Percentiles rank a stretch among this genome's conserved stretches.
These are phyloP conservation scores for Drosophila bifasciata DNA, from an alignment of 1,140 invertebrate genomes.

Conservation along the genomic window DNA sequence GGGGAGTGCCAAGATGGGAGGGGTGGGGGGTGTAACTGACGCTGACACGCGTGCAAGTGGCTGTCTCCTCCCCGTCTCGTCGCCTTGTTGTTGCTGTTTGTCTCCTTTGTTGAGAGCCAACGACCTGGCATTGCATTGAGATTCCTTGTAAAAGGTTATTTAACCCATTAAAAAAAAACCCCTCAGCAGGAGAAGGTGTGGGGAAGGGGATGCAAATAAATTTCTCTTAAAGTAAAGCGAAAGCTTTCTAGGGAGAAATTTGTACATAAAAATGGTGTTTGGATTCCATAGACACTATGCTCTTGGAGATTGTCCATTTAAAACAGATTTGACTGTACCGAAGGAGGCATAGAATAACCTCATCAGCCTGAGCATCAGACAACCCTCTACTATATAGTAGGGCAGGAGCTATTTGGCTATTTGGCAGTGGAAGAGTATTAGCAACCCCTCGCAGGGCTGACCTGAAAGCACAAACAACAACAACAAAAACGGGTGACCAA, in stretches of 20 bases:
- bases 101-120: conserved; percentile 59
- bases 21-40: conserved; percentile 53
- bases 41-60: conserved; percentile 63
- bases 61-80: conserved; percentile 14
- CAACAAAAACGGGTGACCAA: conserved; percentile 17
- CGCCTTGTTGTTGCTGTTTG: background rate
- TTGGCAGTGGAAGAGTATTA: conserved; percentile 4
- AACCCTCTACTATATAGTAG: no score
- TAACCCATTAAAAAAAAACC: conserved; percentile 69
- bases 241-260: no score
- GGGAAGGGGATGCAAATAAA: background rate
- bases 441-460: conserved; percentile 14
- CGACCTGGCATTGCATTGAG: conserved; percentile 61
- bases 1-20: background rate
- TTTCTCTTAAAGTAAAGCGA: background rate
- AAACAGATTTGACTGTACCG: no score
- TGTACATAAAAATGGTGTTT: no score
- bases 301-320: no score
- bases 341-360: no score
- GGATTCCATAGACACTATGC: no score
- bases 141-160: conserved; percentile 73
- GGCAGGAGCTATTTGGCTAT: no score
- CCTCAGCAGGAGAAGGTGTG: background rate
- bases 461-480: conserved; percentile 18
- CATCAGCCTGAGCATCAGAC: no score